Evolutionary conservation across 2,888 invertebrate genomes (phyloP).

Genomic region (Phengaris alcon): DNA sequence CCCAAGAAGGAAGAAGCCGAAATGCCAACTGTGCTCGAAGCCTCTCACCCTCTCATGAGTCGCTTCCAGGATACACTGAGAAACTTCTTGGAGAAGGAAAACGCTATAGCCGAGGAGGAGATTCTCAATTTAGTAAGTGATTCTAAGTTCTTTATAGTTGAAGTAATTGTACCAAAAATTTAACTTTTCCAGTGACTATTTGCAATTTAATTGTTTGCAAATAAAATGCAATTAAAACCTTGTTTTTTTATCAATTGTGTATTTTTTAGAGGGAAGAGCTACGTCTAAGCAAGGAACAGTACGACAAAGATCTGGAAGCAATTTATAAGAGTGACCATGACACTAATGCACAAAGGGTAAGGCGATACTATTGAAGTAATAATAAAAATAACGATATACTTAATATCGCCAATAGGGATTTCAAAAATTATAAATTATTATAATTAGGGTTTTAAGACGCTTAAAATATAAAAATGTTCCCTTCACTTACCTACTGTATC

Average conservation of each 20-base stretch:
- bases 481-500: neutral
- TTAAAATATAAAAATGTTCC: too few species aligned
- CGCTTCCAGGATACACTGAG: slow-evolving; percentile 85
- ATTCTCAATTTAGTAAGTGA: slow-evolving; percentile 81
- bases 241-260: neutral
- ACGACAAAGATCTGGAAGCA: slow-evolving; percentile 76
- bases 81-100: slow-evolving; percentile 82
- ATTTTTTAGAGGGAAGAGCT: slow-evolving; percentile 60
- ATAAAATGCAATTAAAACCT: too few species aligned
- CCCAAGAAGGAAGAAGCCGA: slow-evolving; percentile 57
- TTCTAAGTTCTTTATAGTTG: neutral
- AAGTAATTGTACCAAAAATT: neutral
- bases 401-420: too few species aligned
- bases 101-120: slow-evolving; percentile 82
- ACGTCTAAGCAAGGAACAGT: slow-evolving; percentile 53
- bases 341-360: slow-evolving; percentile 80
- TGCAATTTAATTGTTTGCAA: too few species aligned
- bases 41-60: slow-evolving; percentile 86
- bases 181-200: too few species aligned
- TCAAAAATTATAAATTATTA: too few species aligned
- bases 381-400: too few species aligned
- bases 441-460: too few species aligned
- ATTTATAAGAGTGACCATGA: slow-evolving; percentile 81
- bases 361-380: slow-evolving; percentile 34
- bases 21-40: slow-evolving; percentile 80